Evolutionary conservation across 2,113 vertebrate genomes (phyloP).

Genomic region (Capreolus pygargus): DNA sequence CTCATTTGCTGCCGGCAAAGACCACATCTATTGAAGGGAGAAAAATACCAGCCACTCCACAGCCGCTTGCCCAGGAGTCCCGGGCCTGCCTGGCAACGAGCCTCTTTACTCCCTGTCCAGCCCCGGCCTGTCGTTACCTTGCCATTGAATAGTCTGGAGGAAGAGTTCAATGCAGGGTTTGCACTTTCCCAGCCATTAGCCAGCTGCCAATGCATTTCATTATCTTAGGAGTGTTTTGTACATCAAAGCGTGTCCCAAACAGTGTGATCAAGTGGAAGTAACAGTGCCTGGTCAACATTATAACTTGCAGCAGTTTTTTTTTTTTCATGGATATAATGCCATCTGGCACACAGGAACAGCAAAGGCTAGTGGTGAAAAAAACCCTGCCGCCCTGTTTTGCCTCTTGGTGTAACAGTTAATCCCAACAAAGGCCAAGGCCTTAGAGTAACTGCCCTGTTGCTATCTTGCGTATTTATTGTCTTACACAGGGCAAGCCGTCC

Average conservation of each 20-base stretch:
- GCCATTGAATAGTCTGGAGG: conserved; percentile 80
- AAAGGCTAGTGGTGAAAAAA: conserved; percentile 67
- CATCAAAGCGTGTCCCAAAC: conserved; percentile 85
- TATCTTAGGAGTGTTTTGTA: conserved; percentile 82
- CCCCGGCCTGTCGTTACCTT: conserved; percentile 79
- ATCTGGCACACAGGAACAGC: conserved; percentile 82
- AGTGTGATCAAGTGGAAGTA: conserved; percentile 86
- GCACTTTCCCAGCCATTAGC: conserved; percentile 88
- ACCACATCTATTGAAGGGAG: conserved; percentile 72
- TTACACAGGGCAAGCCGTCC: conserved; percentile 62
- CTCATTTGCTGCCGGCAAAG: conserved; percentile 71
- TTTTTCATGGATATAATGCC: conserved; percentile 74
- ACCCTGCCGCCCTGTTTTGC: conserved; percentile 67
- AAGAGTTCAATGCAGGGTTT: conserved; percentile 84
- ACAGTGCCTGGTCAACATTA: conserved; percentile 77
- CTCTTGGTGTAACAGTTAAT: conserved; percentile 82
- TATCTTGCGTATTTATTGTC: conserved; percentile 76
- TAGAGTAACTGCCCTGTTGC: conserved; percentile 72
- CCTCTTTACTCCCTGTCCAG: conserved; percentile 66
- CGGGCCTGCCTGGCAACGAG: conserved; percentile 75
- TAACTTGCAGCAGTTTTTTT: conserved; percentile 59
- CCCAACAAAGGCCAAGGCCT: conserved; percentile 75
- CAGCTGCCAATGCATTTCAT: conserved; percentile 89
- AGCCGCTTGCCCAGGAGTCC: conserved; percentile 71
- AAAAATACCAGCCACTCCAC: conserved; percentile 74